Base-by-base conservation (phyloP, 1,140 invertebrate genomes). In the Drosophila willistoni region DNA sequence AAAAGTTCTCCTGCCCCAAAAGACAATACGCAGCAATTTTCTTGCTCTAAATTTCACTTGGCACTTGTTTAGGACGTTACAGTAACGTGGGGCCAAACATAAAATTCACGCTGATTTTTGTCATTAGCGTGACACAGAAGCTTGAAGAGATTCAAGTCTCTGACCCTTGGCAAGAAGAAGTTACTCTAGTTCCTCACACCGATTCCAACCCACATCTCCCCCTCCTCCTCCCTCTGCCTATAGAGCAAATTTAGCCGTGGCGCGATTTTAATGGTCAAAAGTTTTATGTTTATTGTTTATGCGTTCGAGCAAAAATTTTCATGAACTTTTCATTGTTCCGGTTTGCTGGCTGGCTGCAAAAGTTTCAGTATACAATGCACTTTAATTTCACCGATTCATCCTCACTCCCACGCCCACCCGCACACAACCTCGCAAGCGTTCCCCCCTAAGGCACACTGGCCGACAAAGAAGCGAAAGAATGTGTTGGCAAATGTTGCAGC, bases 271-370 rank as follows among this genome's bases (percentile, higher is more conserved):
- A 89, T 89, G 84, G 84, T 89, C 77, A 78, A 89, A 89, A 89
- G 77, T 89, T 89, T 84, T 90, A 89, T 89, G 80, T 89, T 89
- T 89, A 89, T 89, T 89, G 84, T 89, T 89, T 89, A 89, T 89
- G 84, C 80, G 77, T 73, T 89, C 80, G 78, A 84, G 84, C 84
- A 84, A 84, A 84, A 89, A 89, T 89, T 89, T 89, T 84, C 83
- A 89, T 89, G 84, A 89, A 89, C 84, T 89, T 89, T 89, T 89
- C 85, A 89, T 89, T 89, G 84, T 89, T 89, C 84, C 84, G 85
- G 84, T 89, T 83, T 84, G 84, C 72, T 73, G 80, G 81, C 70
- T 68, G 17, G 44, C 17, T 22, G 17, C 70, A 81, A 85, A 89
- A 89, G 80, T 89, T 89, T 89, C 72, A 71, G 80, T 77, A 80